These are phyloP conservation scores for Daboia siamensis DNA, from an alignment of 2,113 vertebrate genomes.

Conservation along the genomic window DNA sequence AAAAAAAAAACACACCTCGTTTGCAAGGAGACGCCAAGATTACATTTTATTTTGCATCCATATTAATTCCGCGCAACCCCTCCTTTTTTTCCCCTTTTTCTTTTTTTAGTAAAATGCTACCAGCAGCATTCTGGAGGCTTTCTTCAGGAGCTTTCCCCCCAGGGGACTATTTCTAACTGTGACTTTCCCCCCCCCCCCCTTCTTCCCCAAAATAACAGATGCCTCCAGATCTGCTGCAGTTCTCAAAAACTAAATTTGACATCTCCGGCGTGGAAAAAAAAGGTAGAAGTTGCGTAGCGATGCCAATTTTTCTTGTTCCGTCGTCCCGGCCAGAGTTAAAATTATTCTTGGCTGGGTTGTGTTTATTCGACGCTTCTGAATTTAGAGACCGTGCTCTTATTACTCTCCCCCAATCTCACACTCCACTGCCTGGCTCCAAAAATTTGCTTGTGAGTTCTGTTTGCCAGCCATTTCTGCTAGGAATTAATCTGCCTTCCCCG, in stretches of 20 bases:
- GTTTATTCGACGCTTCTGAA: slow-evolving; percentile 24
- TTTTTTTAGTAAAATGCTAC: background rate
- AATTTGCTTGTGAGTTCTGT: background rate
- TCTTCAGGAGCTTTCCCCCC: background rate
- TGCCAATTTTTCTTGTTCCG: background rate
- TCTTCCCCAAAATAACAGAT: slow-evolving; percentile 25
- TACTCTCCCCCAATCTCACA: too few relatives aligned
- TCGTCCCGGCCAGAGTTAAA: background rate
- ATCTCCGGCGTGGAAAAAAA: background rate
- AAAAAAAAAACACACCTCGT: background rate
- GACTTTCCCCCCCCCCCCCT: background rate
- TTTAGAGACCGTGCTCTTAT: background rate
- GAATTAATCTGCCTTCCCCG: background rate
- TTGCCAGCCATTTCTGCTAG: background rate
- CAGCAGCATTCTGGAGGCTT: background rate
- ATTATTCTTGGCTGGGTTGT: slow-evolving; percentile 10
- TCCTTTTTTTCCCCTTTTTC: background rate
- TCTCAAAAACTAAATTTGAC: slow-evolving; percentile 15
- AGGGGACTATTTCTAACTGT: background rate
- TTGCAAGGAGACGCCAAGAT: background rate
- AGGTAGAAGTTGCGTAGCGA: background rate
- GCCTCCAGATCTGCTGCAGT: background rate
- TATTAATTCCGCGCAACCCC: background rate
- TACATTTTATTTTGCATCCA: background rate
- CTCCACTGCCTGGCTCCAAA: background rate